These are phyloP conservation scores for Steinernema feltiae DNA, from an alignment of 1,140 invertebrate genomes.

Conservation along the genomic window DNA sequence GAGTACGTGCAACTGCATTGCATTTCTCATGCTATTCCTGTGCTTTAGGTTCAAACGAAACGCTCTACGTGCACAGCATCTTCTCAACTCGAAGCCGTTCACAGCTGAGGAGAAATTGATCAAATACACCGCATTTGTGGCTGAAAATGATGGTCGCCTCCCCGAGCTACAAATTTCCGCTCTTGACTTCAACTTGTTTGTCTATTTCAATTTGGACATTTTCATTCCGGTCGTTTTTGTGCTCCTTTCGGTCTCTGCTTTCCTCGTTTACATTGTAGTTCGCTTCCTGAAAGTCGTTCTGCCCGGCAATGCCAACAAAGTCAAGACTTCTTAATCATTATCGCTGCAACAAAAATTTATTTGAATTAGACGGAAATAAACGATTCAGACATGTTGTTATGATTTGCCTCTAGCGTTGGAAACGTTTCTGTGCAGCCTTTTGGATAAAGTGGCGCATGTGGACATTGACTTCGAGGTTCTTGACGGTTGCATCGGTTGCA, in stretches of 20 bases:
- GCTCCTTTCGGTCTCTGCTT: conserved; percentile 6
- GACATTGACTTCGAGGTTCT: too few species aligned
- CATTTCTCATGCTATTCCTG: too few species aligned
- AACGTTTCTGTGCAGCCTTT: too few species aligned
- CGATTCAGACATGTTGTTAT: background rate
- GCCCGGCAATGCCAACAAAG: background rate
- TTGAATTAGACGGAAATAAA: too few species aligned
- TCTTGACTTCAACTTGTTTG: conserved; percentile 17
- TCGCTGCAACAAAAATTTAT: background rate
- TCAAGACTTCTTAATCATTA: background rate
- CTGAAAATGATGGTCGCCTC: conserved; percentile 27
- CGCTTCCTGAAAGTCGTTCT: background rate
- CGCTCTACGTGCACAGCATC: conserved; percentile 16
- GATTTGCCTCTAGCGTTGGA: background rate
- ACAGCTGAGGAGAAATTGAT: conserved; percentile 24
- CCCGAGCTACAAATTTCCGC: conserved; percentile 21
- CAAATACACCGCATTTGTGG: conserved; percentile 29
- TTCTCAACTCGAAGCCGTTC: conserved; percentile 26
- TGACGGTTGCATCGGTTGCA: too few species aligned
- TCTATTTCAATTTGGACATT: conserved; percentile 32
- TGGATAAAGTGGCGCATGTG: too few species aligned
- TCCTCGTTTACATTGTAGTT: background rate
- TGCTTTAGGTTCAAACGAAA: conserved; percentile 32
- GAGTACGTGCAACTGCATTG: conserved; percentile 20
- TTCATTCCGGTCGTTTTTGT: conserved; percentile 26